Conservation (phyloP, 2,797 vertebrate genomes). For the Neoniphon sammara region DNA sequence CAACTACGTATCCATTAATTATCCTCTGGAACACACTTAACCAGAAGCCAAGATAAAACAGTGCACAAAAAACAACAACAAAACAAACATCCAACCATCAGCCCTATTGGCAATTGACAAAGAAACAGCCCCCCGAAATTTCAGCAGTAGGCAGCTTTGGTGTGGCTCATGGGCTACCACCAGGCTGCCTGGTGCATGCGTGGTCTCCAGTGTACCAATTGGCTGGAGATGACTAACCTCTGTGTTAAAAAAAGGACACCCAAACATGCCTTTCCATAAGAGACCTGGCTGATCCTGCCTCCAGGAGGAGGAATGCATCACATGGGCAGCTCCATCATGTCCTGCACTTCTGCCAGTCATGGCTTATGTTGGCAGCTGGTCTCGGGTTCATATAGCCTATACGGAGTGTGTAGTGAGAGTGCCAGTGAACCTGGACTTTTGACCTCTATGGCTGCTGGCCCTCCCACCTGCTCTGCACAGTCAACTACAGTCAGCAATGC, state of each 20-base stretch:
- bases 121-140: constrained; percentile 1
- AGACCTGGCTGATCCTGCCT: constrained; percentile 48
- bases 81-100: too few relatives aligned
- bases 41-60: not conserved
- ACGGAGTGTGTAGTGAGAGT: not conserved
- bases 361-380: constrained; percentile 23
- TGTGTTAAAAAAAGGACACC: constrained; percentile 76
- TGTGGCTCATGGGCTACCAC: not conserved
- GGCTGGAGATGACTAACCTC: constrained; percentile 25
- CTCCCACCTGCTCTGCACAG: constrained; percentile 40
- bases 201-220: constrained; percentile 13
- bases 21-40: too few relatives aligned
- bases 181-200: constrained; percentile 28
- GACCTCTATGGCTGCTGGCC: constrained; percentile 38
- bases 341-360: constrained; percentile 27
- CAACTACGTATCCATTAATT: too few relatives aligned
- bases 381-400: not conserved
- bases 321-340: constrained; percentile 40
- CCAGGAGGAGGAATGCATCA: constrained; percentile 58
- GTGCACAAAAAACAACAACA: not conserved
- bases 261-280: constrained; percentile 81
- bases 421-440: constrained; percentile 37
- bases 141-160: not conserved
- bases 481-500: constrained; percentile 1
- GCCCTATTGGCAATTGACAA: not conserved